Evolutionary conservation across 2,888 invertebrate genomes (phyloP).

Genomic region (Apodemia duryi): DNA sequence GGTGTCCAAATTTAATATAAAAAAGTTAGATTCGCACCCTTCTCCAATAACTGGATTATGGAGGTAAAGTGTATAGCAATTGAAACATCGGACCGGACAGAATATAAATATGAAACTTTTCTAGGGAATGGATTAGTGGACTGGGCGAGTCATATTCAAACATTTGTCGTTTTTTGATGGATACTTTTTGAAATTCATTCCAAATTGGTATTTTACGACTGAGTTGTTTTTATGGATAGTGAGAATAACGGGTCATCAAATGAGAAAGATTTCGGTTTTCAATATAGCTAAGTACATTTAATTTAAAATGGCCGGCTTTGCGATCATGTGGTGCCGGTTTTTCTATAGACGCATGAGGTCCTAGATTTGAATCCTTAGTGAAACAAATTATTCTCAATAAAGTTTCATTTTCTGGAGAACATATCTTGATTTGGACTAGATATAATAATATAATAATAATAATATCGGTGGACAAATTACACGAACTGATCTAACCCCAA

Average conservation of each 20-base stretch:
- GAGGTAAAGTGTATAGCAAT: slow-evolving; percentile 55
- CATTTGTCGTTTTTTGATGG: slow-evolving; percentile 30
- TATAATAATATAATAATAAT: too few species aligned
- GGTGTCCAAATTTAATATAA: slow-evolving; percentile 34
- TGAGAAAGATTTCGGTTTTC: too few species aligned
- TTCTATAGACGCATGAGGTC: too few species aligned
- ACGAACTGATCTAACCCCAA: too few species aligned
- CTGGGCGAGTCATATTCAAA: slow-evolving; percentile 40
- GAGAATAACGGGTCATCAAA: neutral
- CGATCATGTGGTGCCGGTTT: too few species aligned
- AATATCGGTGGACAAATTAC: too few species aligned
- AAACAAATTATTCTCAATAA: too few species aligned
- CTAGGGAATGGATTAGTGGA: slow-evolving; percentile 47
- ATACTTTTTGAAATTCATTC: slow-evolving; percentile 19
- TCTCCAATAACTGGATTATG: slow-evolving; percentile 66
- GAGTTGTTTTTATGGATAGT: neutral
- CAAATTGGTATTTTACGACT: slow-evolving; percentile 15
- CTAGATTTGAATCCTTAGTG: too few species aligned
- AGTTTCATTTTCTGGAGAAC: too few species aligned
- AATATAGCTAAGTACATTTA: too few species aligned
- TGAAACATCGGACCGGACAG: slow-evolving; percentile 67
- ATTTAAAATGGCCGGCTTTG: too few species aligned
- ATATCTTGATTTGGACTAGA: too few species aligned
- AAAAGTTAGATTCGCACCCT: slow-evolving; percentile 46
- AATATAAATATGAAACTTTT: slow-evolving; percentile 71